Base-by-base conservation (phyloP, 2,113 vertebrate genomes). In the Erythrocercus mccallii region DNA sequence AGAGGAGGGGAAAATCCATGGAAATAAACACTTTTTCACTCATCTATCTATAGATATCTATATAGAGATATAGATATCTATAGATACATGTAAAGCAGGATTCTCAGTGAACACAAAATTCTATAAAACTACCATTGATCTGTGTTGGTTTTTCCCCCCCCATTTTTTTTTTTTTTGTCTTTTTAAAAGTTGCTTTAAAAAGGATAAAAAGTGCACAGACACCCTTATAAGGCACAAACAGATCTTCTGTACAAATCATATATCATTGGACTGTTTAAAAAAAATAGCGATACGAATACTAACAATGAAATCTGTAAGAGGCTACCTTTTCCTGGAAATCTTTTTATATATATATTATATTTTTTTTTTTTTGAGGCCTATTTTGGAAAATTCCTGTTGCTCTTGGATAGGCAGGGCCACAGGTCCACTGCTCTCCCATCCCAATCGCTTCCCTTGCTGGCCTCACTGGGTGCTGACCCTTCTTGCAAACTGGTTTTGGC, bases 151-250 rank as follows among this genome's bases (percentile, higher is more conserved):
- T 73, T 96, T 73, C 81, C 83, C 68, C 51, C 72, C 81, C 42
- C 2, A 7, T 31, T 16, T 62, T 56, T 53, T 77, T 42, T 96
- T 95, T 88, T 82, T 80, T 97, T 83, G 81, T 90, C 10, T 92
- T 96, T 96, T 96, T 96, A 95, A 97, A 97, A 97, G 96, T 98
- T 86, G 95, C 94, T 98, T 97, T 96, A 96, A 97, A 98, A 98
- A 98, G 97, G 98, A 96, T 97, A 97, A 98, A 98, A 98, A 98
- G 98, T 98, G 97, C 97, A 98, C 98, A 96, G 97, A 98, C 98
- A 96, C 97, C 97, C 98, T 97, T 95, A 96, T 98, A 98, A 98
- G 98, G 98, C 98, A 98, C 98, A 97, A 97, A 98, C 98, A 98
- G 97, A 98, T 98, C 88, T 97, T 96, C 97, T 97, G 90, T 97